Conservation (phyloP, 2,888 invertebrate genomes). For the Phrixothrix hirtus region DNA sequence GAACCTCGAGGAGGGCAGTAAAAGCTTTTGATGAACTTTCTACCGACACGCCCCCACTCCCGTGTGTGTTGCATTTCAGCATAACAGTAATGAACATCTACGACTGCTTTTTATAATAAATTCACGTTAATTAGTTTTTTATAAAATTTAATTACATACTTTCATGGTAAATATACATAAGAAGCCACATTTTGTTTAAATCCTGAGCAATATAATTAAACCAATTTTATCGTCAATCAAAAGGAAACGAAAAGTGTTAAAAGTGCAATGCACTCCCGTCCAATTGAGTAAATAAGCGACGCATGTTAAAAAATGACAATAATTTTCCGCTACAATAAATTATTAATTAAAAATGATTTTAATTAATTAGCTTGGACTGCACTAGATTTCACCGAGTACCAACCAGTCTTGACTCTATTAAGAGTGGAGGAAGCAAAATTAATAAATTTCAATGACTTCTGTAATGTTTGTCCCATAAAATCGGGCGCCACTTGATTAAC, state of each 20-base stretch:
- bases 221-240: too few relatives aligned
- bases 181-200: neutral
- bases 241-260: neutral
- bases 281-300: neutral
- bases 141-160: neutral
- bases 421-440: neutral
- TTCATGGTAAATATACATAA: neutral
- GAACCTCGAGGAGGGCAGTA: constrained; percentile 12
- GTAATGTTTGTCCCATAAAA: neutral
- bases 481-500: too few relatives aligned
- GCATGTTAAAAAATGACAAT: neutral
- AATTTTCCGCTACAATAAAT: constrained; percentile 1
- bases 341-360: constrained; percentile 3
- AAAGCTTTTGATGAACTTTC: constrained; percentile 28
- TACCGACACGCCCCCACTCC: constrained; percentile 22
- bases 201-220: too few relatives aligned
- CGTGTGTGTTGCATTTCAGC: neutral
- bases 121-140: neutral
- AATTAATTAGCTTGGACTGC: constrained; percentile 4
- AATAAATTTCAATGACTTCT: neutral
- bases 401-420: neutral
- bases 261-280: constrained; percentile 6
- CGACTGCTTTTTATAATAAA: neutral
- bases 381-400: constrained; percentile 7
- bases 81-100: neutral